Conservation (phyloP, 1,140 invertebrate genomes). For the Drosophila aff. region DNA sequence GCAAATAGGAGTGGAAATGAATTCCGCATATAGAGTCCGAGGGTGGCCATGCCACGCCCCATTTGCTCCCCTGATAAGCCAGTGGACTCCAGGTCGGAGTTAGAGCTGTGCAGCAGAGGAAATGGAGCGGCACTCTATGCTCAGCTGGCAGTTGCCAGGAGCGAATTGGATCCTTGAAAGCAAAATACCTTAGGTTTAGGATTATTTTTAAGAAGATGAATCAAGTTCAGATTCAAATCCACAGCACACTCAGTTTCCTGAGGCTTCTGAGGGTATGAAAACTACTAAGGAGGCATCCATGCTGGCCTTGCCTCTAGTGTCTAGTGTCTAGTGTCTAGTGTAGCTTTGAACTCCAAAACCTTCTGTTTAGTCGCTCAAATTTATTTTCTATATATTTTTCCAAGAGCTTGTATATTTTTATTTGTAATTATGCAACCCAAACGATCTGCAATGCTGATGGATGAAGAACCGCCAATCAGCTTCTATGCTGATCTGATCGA, state of each 20-base stretch:
- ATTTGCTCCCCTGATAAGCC: conserved; percentile 18
- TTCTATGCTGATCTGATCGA: not conserved
- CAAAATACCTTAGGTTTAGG: not conserved
- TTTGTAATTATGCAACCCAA: not conserved
- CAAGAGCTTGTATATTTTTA: not conserved
- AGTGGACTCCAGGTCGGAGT: conserved; percentile 17
- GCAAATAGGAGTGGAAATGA: conserved; percentile 9
- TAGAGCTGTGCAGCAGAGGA: conserved; percentile 1
- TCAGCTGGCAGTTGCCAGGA: conserved; percentile 1
- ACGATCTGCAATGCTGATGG: accelerated
- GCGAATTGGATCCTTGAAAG: conserved; percentile 6
- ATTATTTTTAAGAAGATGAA: not conserved
- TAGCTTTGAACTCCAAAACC: not conserved
- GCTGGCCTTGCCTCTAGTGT: not conserved
- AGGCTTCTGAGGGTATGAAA: not conserved
- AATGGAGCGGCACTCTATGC: conserved; percentile 24
- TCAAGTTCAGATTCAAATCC: not conserved
- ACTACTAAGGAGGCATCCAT: not conserved
- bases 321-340: not conserved
- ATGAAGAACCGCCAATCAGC: not conserved
- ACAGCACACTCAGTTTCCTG: not conserved
- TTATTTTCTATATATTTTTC: not conserved
- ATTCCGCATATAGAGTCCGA: conserved; percentile 29
- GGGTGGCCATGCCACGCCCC: conserved; percentile 36
- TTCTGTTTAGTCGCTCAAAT: not conserved